phyloP scores from a whole-genome alignment of 1,140 invertebrate genomes.

The Aphidius ervi region DNA sequence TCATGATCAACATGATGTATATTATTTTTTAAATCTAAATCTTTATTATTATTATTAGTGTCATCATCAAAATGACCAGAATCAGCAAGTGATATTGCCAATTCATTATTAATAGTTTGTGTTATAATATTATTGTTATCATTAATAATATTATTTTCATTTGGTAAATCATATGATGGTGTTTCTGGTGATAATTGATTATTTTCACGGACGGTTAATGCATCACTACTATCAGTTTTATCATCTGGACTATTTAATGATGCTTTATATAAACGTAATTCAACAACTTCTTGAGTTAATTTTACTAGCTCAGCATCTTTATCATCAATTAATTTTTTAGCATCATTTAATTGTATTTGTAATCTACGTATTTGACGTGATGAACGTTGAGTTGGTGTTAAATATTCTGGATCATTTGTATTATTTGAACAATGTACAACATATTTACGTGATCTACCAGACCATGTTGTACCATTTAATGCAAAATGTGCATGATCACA shows the following conservation, averaged over 20 bases:
- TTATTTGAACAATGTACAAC: constrained; percentile 77
- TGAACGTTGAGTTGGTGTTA: constrained; percentile 81
- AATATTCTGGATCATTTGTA: constrained; percentile 71
- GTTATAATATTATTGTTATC: constrained; percentile 24
- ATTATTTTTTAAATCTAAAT: constrained; percentile 28
- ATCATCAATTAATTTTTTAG: constrained; percentile 70
- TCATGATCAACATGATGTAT: constrained; percentile 54
- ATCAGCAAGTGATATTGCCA: constrained; percentile 65
- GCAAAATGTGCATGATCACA: constrained; percentile 77
- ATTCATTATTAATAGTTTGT: constrained; percentile 26
- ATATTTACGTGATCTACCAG: constrained; percentile 59
- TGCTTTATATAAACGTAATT: constrained; percentile 72
- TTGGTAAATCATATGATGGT: constrained; percentile 38
- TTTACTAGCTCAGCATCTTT: constrained; percentile 77
- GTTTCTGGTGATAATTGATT: constrained; percentile 50
- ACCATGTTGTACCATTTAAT: constrained; percentile 75
- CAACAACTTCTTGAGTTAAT: constrained; percentile 77
- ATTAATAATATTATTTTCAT: constrained; percentile 23
- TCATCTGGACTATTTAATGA: constrained; percentile 69
- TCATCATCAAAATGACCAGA: constrained; percentile 84
- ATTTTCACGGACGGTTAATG: constrained; percentile 67
- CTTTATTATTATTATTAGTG: constrained; percentile 69
- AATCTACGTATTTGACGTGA: constrained; percentile 64
- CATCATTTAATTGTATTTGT: constrained; percentile 65
- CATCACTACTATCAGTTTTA: constrained; percentile 68